Percentiles rank a stretch among this genome's conserved stretches.
Conservation (phyloP, 2,888 invertebrate species). For the Lottia scabra region DNA sequence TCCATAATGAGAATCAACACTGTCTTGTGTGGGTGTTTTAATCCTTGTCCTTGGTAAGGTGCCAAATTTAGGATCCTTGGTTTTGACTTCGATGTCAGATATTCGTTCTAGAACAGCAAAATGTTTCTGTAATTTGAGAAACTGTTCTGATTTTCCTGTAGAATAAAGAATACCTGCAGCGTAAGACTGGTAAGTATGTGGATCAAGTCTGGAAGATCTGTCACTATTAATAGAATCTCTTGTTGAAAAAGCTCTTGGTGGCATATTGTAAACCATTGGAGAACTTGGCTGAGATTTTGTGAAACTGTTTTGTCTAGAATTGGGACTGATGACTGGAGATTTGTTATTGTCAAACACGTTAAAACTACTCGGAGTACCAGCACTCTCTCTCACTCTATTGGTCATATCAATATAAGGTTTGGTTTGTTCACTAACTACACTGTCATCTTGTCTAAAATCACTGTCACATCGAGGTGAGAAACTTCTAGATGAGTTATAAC, state of each 20-base stretch:
- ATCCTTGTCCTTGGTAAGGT: background rate
- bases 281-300: background rate
- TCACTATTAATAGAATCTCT: conserved; percentile 57
- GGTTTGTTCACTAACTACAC: background rate
- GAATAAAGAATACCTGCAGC: conserved; percentile 73
- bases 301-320: conserved; percentile 4
- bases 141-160: conserved; percentile 81
- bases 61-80: background rate
- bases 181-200: conserved; percentile 64
- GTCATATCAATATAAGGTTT: conserved; percentile 4
- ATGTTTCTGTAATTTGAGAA: conserved; percentile 86
- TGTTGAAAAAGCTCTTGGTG: conserved; percentile 26
- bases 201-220: conserved; percentile 56
- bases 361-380: background rate
- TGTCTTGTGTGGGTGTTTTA: background rate
- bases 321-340: background rate
- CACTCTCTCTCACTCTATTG: background rate
- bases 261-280: conserved; percentile 14
- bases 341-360: background rate
- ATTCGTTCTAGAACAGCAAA: conserved; percentile 88
- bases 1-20: conserved; percentile 32
- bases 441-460: background rate
- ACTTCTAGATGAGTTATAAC: background rate
- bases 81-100: conserved; percentile 72
- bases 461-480: background rate